Evolutionary conservation across 2,113 vertebrate species (phyloP).

Genomic region (Phainopepla nitens): DNA sequence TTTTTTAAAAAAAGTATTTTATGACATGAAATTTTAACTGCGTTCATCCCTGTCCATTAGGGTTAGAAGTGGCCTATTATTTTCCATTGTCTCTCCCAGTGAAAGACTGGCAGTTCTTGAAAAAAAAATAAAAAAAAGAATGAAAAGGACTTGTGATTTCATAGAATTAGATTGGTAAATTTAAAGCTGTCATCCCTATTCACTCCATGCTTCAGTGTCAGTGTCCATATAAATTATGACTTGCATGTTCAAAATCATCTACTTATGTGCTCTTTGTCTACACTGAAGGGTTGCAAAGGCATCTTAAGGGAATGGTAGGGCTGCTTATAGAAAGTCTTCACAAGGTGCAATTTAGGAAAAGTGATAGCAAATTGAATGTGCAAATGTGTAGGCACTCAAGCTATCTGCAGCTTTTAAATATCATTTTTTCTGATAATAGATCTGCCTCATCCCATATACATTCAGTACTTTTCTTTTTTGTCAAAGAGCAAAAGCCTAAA

Average conservation of each 20-base stretch:
- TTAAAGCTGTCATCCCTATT: background rate
- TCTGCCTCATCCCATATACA: background rate
- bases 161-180: background rate
- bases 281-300: background rate
- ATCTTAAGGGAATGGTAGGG: background rate
- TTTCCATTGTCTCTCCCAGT: background rate
- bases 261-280: background rate
- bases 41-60: background rate
- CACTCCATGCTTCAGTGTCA: background rate
- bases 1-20: background rate
- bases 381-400: background rate
- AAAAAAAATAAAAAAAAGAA: background rate
- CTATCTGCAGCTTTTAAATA: background rate
- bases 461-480: background rate
- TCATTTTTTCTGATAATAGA: background rate
- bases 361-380: background rate
- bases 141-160: background rate
- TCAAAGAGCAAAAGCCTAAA: background rate
- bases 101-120: background rate
- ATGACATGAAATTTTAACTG: background rate
- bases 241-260: background rate
- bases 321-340: background rate
- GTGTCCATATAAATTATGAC: background rate
- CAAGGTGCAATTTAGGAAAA: background rate
- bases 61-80: background rate